Conservation (phyloP, 2,888 invertebrate genomes). For the Pyrrhia umbra region DNA sequence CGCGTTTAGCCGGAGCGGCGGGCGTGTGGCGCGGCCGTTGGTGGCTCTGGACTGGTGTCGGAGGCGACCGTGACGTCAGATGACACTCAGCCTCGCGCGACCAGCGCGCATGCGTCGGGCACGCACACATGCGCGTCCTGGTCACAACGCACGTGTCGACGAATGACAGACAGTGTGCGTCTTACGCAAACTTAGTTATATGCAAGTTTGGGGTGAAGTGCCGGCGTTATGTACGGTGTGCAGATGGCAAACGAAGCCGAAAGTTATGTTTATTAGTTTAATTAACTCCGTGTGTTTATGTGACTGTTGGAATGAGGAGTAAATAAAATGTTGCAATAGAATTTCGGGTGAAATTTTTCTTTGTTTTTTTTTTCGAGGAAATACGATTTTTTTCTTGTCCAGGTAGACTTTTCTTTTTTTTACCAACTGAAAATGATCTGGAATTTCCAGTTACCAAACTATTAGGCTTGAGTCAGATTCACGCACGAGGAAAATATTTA, state of each 20-base stretch:
- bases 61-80: constrained; percentile 74
- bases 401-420: no score
- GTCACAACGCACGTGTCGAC: constrained; percentile 59
- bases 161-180: constrained; percentile 57
- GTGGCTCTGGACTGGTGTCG: constrained; percentile 72
- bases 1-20: constrained; percentile 72
- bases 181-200: constrained; percentile 47
- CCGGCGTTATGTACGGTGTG: constrained; percentile 15
- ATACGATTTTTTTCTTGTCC: no score
- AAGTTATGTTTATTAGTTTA: constrained; percentile 45
- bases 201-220: constrained; percentile 52
- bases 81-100: constrained; percentile 59
- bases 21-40: constrained; percentile 72
- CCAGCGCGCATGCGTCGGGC: constrained; percentile 64
- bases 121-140: constrained; percentile 36
- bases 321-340: not conserved
- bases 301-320: constrained; percentile 6
- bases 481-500: no score
- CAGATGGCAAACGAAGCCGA: constrained; percentile 43
- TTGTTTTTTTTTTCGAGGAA: not conserved
- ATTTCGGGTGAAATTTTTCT: not conserved
- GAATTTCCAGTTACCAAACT: no score
- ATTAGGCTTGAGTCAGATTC: no score
- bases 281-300: constrained; percentile 26
- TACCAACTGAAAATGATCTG: no score